Evolutionary conservation across 2,888 invertebrate species (phyloP).

Genomic region (Caenorhabditis panamensis): DNA sequence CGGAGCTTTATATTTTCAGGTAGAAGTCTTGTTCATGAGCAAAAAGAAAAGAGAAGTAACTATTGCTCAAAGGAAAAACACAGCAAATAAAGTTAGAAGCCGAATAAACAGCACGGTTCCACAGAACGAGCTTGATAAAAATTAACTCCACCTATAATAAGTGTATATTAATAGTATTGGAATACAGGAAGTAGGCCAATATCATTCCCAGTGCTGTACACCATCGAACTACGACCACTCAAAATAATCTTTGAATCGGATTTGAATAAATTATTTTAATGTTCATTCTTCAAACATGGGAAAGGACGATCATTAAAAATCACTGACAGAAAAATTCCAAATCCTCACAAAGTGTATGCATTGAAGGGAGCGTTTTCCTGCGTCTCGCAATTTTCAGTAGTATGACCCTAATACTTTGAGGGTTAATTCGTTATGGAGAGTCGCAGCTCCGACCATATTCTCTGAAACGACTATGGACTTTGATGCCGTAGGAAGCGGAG

Average conservation of each 20-base stretch:
- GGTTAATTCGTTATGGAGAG: slow-evolving; percentile 19
- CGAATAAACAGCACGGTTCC: slow-evolving; percentile 36
- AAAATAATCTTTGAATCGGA: slow-evolving; percentile 32
- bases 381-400: slow-evolving; percentile 9
- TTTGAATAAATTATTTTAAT: slow-evolving; percentile 45
- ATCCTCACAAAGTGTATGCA: slow-evolving; percentile 37
- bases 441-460: not conserved
- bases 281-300: slow-evolving; percentile 30
- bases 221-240: slow-evolving; percentile 3
- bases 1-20: slow-evolving; percentile 27
- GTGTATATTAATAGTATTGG: too few relatives aligned
- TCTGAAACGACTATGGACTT: slow-evolving; percentile 21
- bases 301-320: slow-evolving; percentile 41
- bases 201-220: too few relatives aligned
- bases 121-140: slow-evolving; percentile 15
- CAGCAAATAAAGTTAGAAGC: slow-evolving; percentile 43
- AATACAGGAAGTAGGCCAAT: too few relatives aligned
- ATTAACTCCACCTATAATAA: not conserved
- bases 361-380: not conserved
- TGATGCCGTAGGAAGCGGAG: slow-evolving; percentile 41
- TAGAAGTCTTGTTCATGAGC: slow-evolving; percentile 58
- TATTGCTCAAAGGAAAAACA: slow-evolving; percentile 27
- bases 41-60: slow-evolving; percentile 33
- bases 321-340: slow-evolving; percentile 5
- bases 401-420: not conserved